These are phyloP conservation scores for Plebejus argus DNA, from an alignment of 2,888 invertebrate genomes.

Conservation along the genomic window DNA sequence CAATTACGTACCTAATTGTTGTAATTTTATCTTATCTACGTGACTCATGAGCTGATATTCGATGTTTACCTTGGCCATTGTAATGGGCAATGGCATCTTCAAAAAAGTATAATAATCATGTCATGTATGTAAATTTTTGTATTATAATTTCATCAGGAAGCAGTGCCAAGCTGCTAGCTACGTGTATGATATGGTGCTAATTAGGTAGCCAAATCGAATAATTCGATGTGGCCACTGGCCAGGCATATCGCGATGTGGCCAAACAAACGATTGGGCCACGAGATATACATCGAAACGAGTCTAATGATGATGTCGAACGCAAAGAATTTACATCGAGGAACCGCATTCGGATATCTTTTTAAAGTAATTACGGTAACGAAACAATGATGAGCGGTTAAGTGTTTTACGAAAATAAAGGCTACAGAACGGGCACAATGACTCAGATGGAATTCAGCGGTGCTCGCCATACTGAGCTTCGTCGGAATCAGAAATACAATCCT, in stretches of 20 bases:
- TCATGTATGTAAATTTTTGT: not conserved
- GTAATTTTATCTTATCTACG: constrained; percentile 13
- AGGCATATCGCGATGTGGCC: too few species aligned
- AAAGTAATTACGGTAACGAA: constrained; percentile 42
- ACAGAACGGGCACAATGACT: constrained; percentile 80
- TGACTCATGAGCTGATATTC: constrained; percentile 2
- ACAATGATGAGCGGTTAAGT: constrained; percentile 76
- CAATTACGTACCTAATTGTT: constrained; percentile 4
- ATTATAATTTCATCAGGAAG: not conserved
- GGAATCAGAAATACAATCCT: constrained; percentile 81
- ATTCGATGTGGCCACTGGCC: too few species aligned
- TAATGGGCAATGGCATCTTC: not conserved
- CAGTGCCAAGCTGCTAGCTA: not conserved
- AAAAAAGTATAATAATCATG: not conserved
- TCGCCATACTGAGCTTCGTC: constrained; percentile 76
- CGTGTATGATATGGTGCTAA: too few species aligned
- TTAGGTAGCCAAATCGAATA: too few species aligned
- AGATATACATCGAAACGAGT: not conserved
- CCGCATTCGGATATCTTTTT: constrained; percentile 19
- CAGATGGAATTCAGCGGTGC: constrained; percentile 78
- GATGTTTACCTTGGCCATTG: constrained; percentile 1
- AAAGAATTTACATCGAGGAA: not conserved
- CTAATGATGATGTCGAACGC: constrained; percentile 19
- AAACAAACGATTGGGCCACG: too few species aligned
- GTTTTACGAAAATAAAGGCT: constrained; percentile 79